Conservation (phyloP, 2,113 vertebrate species). For the Platanista minor region DNA sequence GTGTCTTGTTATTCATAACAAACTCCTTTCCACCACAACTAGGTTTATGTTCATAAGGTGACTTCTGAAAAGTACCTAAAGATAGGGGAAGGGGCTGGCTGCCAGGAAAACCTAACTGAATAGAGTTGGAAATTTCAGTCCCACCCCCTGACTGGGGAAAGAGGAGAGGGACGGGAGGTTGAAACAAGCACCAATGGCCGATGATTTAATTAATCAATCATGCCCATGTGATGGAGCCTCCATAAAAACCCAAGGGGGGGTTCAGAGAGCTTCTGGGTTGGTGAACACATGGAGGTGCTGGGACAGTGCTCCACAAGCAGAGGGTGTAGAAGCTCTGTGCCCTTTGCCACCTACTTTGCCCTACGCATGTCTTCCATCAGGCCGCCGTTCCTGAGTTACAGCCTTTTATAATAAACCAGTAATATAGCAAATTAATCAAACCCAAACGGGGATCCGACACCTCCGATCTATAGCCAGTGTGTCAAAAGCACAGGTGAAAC, state of each 20-base stretch:
- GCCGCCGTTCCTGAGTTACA: background rate
- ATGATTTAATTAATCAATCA: background rate
- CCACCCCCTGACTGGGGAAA: background rate
- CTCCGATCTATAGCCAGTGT: background rate
- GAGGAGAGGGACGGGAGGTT: background rate
- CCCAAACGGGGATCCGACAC: background rate
- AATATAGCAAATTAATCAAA: background rate
- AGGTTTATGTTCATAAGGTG: background rate
- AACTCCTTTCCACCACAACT: background rate
- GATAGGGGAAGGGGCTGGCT: background rate
- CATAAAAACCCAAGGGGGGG: background rate
- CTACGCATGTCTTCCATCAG: background rate
- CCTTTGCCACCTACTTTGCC: background rate
- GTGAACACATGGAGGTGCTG: background rate
- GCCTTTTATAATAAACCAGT: background rate
- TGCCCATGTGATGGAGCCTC: background rate
- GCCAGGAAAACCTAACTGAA: background rate
- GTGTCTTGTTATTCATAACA: background rate
- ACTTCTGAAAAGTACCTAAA: background rate
- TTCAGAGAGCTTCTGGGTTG: background rate
- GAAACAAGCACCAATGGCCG: background rate
- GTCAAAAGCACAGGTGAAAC: background rate
- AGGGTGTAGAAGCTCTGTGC: background rate
- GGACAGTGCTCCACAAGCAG: background rate
- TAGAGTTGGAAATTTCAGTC: background rate